phyloP scores from a whole-genome alignment of 2,797 vertebrate species.

The Melanogrammus aeglefinus region DNA sequence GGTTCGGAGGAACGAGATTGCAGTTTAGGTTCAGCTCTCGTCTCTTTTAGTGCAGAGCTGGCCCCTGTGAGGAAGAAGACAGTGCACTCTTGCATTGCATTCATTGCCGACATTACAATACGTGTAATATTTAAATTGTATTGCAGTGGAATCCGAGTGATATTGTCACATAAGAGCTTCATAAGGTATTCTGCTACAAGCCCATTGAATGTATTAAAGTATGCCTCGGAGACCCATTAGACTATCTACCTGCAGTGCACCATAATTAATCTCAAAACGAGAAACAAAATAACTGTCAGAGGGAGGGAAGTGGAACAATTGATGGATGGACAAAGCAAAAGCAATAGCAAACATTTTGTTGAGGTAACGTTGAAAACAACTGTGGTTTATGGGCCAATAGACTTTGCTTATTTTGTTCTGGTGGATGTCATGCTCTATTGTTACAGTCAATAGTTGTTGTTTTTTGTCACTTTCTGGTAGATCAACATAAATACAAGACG shows the following conservation, averaged over 20 bases:
- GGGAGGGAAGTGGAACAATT: background rate
- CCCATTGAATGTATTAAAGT: constrained; percentile 52
- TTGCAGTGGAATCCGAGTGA: constrained; percentile 46
- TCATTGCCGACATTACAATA: constrained; percentile 2
- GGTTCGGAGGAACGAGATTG: no score
- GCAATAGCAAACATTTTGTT: constrained; percentile 16
- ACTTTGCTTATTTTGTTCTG: background rate
- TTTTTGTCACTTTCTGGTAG: background rate
- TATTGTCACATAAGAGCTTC: constrained; percentile 21
- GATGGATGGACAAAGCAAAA: background rate
- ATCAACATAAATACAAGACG: background rate
- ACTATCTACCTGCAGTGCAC: constrained; percentile 46
- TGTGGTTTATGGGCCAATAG: background rate
- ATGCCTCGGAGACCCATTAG: constrained; percentile 41
- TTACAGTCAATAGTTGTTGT: background rate
- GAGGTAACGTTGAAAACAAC: constrained; percentile 22
- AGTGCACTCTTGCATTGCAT: no score
- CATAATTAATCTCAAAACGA: constrained; percentile 49
- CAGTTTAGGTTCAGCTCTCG: no score
- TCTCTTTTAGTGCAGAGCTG: no score
- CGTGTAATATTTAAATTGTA: constrained; percentile 25
- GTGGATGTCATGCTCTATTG: no score
- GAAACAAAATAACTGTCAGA: background rate
- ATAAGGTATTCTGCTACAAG: constrained; percentile 30
- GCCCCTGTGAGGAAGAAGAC: no score